Conservation (phyloP, 2,113 vertebrate genomes). For the Xiphias gladius region DNA sequence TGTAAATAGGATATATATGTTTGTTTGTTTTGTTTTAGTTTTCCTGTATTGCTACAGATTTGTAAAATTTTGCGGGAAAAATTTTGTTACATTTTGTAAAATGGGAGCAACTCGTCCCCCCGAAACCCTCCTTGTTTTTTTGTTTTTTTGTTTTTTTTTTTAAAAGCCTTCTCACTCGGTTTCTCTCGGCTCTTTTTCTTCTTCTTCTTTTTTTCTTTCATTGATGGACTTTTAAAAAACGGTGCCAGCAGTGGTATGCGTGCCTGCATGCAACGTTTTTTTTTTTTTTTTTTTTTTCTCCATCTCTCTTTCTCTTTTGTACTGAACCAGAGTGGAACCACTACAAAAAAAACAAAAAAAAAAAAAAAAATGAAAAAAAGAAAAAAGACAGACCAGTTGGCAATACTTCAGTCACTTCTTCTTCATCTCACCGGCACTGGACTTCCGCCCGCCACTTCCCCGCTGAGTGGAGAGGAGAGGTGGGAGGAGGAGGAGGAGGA, state of each 20-base stretch:
- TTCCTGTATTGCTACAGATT: slow-evolving; percentile 88
- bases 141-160: neutral
- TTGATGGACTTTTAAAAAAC: slow-evolving; percentile 51
- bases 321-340: slow-evolving; percentile 74
- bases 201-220: slow-evolving; percentile 76
- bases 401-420: slow-evolving; percentile 73
- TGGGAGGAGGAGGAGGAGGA: slow-evolving; percentile 25
- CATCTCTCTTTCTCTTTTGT: slow-evolving; percentile 49
- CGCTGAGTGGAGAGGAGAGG: slow-evolving; percentile 55
- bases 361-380: slow-evolving; percentile 9
- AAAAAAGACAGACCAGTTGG: slow-evolving; percentile 66
- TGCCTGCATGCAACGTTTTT: slow-evolving; percentile 22
- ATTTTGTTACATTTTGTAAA: slow-evolving; percentile 92
- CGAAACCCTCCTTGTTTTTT: slow-evolving; percentile 8
- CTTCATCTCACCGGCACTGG: slow-evolving; percentile 71
- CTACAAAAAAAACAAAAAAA: slow-evolving; percentile 62
- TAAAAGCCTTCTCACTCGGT: slow-evolving; percentile 30
- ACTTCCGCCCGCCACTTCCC: slow-evolving; percentile 71
- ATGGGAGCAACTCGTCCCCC: slow-evolving; percentile 76
- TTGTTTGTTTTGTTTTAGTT: slow-evolving; percentile 58
- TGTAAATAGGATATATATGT: slow-evolving; percentile 85
- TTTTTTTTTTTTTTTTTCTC: neutral
- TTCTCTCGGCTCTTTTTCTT: slow-evolving; percentile 31
- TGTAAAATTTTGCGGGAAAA: slow-evolving; percentile 85
- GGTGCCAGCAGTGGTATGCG: slow-evolving; percentile 51